Base-by-base conservation (phyloP, 2,113 vertebrate species). In the Sakesphorus luctuosus region DNA sequence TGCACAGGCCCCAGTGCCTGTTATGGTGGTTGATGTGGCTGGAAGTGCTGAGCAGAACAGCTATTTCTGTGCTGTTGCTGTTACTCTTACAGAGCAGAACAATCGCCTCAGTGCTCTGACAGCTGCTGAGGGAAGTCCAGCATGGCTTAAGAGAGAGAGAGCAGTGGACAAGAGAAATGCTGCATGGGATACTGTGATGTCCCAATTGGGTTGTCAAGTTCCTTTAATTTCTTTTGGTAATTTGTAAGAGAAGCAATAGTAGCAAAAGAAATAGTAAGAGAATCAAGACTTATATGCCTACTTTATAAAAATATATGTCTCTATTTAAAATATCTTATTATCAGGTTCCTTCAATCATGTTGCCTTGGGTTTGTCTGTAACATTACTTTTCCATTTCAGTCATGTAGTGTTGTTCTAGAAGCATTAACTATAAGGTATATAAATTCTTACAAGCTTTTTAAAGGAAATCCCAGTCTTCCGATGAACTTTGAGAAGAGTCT, bases 11-110 rank as follows among this genome's bases (percentile, higher is more conserved):
- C 33, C 35, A 28, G 2, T 49, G 63, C 77, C 82, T 88, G 80
- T 87, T 94, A 89, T 18, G 52, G 82, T 87, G 91, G 77, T 95
- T 68, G 72, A 87, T 53, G 73, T 56, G 95, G 74, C 87, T 95
- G 74, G 28, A 50, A 86, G 78, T 40, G 84, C 40, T 83, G 72
- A 90, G 72, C 63, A 84, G 65, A n/a, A 80, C 1, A 4, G 49
- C 74, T 95, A 49, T 95, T 94, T 91, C 71, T 77, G 75, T 89
- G 40, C 71, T 38, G 59, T 58, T 86, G 6, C 38, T 29, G 47
- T 91, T 91, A 74, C 38, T 29, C 46, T 91, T 91, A 74, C 40
- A 73, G 29, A 89, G 89, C 40, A 43, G 85, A 95, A 67, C 89
- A 96, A 95, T 91, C 89, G 80, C 76, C 68, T 89, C 61, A 46